Evolutionary conservation across 2,888 invertebrate species (phyloP), one percentile per base, ranked within the genome.

Genomic region (Drosophila ezoana): DNA sequence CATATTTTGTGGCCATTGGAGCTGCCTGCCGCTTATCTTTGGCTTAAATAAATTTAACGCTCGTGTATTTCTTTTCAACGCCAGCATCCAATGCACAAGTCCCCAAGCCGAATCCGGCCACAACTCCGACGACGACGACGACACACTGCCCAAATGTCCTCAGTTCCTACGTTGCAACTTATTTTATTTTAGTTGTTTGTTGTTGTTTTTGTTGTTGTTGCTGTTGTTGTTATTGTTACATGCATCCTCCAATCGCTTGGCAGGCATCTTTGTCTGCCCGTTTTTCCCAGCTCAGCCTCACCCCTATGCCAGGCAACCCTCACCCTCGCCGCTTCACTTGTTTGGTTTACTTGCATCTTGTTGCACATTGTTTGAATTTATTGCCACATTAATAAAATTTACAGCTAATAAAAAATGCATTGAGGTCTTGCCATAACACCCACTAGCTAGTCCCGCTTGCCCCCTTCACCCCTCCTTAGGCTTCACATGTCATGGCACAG

Each of bases 391-490:
- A 89, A 76, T 81, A 74, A 87, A 87, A 83, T 89, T 87, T 90
- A 90, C 89, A 89, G 80, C 89, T 87, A 87, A 89, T 89, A 90
- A 90, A 90, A 79, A 74, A 86, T 89, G 84, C 79, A 89, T 66
- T 67, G 83, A 72, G 66, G 70, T 79, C 86, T 74, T 64, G 76
- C 68, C 51, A 78, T 45, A 63, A 78, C 76, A 73, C 85, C 81
- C 75, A 87, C 85, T 33, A 74, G 69, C 41, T 56, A 51, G 32
- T 52, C 49, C 57, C 45, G 28, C 28, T 28, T 28, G 8, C 28
- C 28, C 28, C 8, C 8, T 2, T 0, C n/a, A 3, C 8, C 14
- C 2, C 44, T 14, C 14, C 4, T 10, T 14, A n/a, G 9, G 9
- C 20, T 37, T 0, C n/a, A 14, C 6, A 28, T 28, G 28, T 28